These are phyloP conservation scores for Seriola dumerili DNA, from an alignment of 2,113 vertebrate species.

Conservation along the genomic window DNA sequence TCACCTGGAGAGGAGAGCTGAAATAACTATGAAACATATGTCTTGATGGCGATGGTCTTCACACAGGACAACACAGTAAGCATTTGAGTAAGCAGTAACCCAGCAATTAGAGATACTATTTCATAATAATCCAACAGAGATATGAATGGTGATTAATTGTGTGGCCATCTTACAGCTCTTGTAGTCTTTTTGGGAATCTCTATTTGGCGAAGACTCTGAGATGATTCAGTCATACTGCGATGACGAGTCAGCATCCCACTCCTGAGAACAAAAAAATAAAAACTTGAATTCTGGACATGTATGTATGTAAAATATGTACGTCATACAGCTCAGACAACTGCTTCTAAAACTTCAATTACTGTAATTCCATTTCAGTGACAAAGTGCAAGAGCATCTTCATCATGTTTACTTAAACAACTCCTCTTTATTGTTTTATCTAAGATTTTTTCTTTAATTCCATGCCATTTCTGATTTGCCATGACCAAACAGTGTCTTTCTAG, in stretches of 20 bases:
- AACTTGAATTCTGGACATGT: background rate
- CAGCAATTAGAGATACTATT: background rate
- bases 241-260: constrained; percentile 89
- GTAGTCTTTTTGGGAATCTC: constrained; percentile 88
- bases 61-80: constrained; percentile 2
- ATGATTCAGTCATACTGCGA: constrained; percentile 91
- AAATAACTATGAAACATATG: too few species aligned
- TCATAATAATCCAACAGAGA: background rate
- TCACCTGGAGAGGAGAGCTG: too few species aligned
- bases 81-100: background rate
- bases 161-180: constrained; percentile 84
- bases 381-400: background rate
- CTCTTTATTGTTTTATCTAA: background rate
- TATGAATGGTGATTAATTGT: background rate
- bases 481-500: background rate
- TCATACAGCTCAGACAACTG: background rate
- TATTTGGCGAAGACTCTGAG: constrained; percentile 93
- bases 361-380: background rate
- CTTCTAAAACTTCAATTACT: too few species aligned
- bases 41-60: background rate
- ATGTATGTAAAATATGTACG: background rate
- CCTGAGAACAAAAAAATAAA: constrained; percentile 75
- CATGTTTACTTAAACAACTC: background rate
- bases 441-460: background rate
- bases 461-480: background rate